phyloP scores from a whole-genome alignment of 2,797 vertebrate species.

The Sebastes oblongus region DNA sequence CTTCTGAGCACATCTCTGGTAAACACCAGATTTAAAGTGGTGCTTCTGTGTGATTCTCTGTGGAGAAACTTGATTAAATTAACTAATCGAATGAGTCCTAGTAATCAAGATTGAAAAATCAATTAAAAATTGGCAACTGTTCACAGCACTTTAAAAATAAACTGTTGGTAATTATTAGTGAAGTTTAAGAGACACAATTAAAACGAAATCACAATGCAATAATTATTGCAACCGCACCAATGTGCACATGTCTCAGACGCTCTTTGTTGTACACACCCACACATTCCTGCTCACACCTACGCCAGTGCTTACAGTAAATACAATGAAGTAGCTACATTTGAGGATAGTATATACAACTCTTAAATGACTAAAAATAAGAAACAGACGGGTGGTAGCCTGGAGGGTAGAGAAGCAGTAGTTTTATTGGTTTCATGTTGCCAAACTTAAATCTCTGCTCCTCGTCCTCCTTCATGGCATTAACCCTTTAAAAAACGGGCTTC shows the following conservation, averaged over 20 bases:
- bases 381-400: not conserved
- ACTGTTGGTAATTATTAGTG: not conserved
- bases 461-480: not conserved
- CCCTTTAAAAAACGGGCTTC: too few relatives aligned
- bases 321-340: not conserved
- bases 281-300: not conserved
- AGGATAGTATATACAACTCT: not conserved
- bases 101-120: not conserved
- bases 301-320: conserved; percentile 13
- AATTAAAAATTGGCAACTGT: not conserved
- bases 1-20: too few relatives aligned
- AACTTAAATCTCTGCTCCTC: not conserved
- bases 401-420: not conserved
- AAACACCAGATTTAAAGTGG: too few relatives aligned
- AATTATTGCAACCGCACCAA: not conserved
- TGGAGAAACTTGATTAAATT: too few relatives aligned
- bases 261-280: not conserved
- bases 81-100: too few relatives aligned
- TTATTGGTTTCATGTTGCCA: not conserved
- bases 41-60: too few relatives aligned
- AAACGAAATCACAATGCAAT: not conserved
- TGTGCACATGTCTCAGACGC: not conserved
- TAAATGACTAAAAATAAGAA: not conserved
- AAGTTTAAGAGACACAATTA: not conserved
- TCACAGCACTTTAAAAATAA: not conserved